Conservation (phyloP, 2,888 invertebrate genomes). For the Harpagoxenus sublaevis region DNA sequence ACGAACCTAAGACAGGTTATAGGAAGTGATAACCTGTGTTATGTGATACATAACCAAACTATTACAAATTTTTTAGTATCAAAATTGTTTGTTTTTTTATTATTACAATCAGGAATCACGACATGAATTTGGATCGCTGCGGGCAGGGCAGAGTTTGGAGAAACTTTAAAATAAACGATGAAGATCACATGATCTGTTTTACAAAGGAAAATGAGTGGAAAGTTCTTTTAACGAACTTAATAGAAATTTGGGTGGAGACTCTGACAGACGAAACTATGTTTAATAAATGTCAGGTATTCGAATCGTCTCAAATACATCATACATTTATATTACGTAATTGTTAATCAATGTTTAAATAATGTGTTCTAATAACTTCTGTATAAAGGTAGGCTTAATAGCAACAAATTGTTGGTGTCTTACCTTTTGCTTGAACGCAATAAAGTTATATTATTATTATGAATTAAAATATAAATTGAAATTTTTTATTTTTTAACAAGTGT, state of each 20-base stretch:
- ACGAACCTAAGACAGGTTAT: background rate
- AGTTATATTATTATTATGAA: too few relatives aligned
- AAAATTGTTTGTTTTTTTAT: background rate
- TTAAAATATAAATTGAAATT: background rate
- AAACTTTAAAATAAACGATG: constrained; percentile 64
- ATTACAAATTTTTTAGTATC: background rate
- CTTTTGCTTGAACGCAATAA: too few relatives aligned
- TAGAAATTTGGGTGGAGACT: constrained; percentile 74
- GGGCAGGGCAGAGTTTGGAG: constrained; percentile 62
- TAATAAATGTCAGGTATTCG: constrained; percentile 76
- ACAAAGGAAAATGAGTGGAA: constrained; percentile 56
- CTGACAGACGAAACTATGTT: constrained; percentile 69
- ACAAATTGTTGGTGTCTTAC: too few relatives aligned
- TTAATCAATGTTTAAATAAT: too few relatives aligned
- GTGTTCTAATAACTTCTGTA: too few relatives aligned
- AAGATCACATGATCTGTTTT: constrained; percentile 65
- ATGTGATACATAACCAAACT: background rate
- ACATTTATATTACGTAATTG: too few relatives aligned
- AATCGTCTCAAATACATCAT: background rate
- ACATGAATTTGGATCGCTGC: background rate
- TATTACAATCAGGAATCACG: background rate
- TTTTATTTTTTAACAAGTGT: background rate
- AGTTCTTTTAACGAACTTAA: constrained; percentile 72
- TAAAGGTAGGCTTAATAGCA: too few relatives aligned
- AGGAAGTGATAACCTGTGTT: background rate